A percentile compares a stretch with the other conserved stretches of the same genome.
These are phyloP conservation scores for Trichonephila clavipes DNA, from an alignment of 1,140 invertebrate genomes.

Conservation along the genomic window DNA sequence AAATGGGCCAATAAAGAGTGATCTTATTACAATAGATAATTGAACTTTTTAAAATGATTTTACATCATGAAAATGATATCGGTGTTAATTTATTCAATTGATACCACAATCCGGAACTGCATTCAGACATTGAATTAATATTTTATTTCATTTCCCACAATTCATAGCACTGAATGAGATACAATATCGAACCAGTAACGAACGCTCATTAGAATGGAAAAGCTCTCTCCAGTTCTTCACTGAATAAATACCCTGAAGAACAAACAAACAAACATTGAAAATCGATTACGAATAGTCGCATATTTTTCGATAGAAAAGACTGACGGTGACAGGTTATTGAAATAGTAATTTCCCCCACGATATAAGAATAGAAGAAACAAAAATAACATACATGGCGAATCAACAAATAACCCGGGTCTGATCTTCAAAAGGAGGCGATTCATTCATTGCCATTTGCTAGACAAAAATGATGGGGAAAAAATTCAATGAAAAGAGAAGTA, in stretches of 20 bases:
- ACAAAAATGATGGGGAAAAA: background rate
- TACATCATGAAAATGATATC: too few relatives aligned
- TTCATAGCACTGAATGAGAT: background rate
- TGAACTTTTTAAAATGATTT: too few relatives aligned
- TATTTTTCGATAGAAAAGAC: background rate
- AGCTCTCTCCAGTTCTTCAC: background rate
- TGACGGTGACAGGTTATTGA: background rate
- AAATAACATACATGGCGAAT: background rate
- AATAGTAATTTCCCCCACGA: background rate
- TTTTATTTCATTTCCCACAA: background rate
- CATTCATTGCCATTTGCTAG: background rate
- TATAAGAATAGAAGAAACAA: background rate
- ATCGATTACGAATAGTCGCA: background rate
- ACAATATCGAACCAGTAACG: background rate
- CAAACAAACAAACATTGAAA: background rate
- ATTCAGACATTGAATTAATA: too few relatives aligned
- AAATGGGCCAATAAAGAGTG: too few relatives aligned
- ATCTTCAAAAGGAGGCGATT: background rate
- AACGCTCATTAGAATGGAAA: background rate
- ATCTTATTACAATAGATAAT: too few relatives aligned
- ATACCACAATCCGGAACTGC: too few relatives aligned
- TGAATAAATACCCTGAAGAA: background rate
- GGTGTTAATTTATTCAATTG: too few relatives aligned
- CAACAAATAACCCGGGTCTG: background rate
- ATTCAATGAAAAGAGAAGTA: background rate